These are phyloP conservation scores for Dendroctonus ponderosae DNA, from an alignment of 1,140 invertebrate genomes.

Conservation along the genomic window DNA sequence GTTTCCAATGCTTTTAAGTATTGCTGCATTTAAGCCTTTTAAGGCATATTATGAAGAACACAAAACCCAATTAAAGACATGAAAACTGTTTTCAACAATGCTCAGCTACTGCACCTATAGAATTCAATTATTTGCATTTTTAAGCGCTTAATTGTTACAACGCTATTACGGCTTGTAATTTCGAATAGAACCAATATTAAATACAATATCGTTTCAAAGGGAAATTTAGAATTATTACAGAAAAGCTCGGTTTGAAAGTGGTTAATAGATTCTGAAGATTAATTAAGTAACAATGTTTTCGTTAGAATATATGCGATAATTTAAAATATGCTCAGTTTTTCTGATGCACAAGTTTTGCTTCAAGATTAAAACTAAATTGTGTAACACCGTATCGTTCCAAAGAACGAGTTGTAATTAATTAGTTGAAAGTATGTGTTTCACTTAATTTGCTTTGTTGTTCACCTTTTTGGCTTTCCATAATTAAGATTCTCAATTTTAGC, in stretches of 20 bases:
- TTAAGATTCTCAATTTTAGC: too few relatives aligned
- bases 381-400: too few relatives aligned
- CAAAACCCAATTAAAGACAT: slow-evolving; percentile 2
- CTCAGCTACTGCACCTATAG: slow-evolving; percentile 1
- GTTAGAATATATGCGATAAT: not conserved
- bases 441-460: too few relatives aligned
- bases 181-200: not conserved
- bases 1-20: not conserved
- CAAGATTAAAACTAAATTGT: too few relatives aligned
- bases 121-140: slow-evolving; percentile 4
- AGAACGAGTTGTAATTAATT: too few relatives aligned
- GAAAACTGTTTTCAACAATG: slow-evolving; percentile 1
- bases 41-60: slow-evolving; percentile 1
- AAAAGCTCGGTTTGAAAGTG: not conserved
- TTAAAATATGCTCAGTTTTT: not conserved
- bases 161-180: not conserved
- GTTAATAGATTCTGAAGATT: not conserved
- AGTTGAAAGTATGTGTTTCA: too few relatives aligned
- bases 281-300: slow-evolving; percentile 5
- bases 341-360: too few relatives aligned
- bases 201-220: slow-evolving; percentile 1
- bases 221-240: not conserved
- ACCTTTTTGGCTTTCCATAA: too few relatives aligned
- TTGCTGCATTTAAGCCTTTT: not conserved
- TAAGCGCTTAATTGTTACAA: not conserved